phyloP scores from a whole-genome alignment of 2,888 invertebrate species.

The Polydrusus pterygomalis region DNA sequence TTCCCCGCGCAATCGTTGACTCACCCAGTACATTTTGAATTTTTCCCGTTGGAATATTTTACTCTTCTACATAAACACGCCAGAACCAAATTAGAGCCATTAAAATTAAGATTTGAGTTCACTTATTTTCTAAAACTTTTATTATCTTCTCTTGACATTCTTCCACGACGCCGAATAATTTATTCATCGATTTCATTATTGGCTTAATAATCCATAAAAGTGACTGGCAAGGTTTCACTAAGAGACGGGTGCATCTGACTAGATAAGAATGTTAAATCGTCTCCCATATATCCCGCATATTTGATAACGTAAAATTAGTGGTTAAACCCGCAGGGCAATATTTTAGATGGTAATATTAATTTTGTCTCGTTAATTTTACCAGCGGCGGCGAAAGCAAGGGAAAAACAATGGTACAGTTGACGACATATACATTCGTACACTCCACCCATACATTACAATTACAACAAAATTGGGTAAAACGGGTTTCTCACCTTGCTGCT shows the following conservation, averaged over 20 bases:
- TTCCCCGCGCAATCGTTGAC: too few relatives aligned
- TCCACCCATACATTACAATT: too few relatives aligned
- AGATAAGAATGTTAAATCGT: slow-evolving; percentile 24
- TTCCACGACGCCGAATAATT: slow-evolving; percentile 5
- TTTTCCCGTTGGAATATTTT: too few relatives aligned
- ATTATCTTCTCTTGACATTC: background rate
- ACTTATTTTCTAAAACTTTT: background rate
- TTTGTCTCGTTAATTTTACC: slow-evolving; percentile 8
- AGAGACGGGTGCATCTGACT: slow-evolving; percentile 7
- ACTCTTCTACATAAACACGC: too few relatives aligned
- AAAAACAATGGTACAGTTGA: too few relatives aligned
- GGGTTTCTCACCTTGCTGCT: too few relatives aligned
- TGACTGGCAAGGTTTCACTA: background rate
- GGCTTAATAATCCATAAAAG: slow-evolving; percentile 12
- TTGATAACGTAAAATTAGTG: slow-evolving; percentile 17
- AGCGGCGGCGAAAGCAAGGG: too few relatives aligned
- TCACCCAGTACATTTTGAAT: too few relatives aligned
- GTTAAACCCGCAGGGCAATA: slow-evolving; percentile 6
- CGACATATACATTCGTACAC: too few relatives aligned
- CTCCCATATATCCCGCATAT: slow-evolving; percentile 7
- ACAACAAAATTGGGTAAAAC: too few relatives aligned
- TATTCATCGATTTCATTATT: slow-evolving; percentile 6
- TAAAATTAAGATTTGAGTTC: background rate
- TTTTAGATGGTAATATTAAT: slow-evolving; percentile 20
- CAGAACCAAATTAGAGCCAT: background rate